Conservation (phyloP, 2,113 vertebrate genomes). For the Oophaga pumilio region DNA sequence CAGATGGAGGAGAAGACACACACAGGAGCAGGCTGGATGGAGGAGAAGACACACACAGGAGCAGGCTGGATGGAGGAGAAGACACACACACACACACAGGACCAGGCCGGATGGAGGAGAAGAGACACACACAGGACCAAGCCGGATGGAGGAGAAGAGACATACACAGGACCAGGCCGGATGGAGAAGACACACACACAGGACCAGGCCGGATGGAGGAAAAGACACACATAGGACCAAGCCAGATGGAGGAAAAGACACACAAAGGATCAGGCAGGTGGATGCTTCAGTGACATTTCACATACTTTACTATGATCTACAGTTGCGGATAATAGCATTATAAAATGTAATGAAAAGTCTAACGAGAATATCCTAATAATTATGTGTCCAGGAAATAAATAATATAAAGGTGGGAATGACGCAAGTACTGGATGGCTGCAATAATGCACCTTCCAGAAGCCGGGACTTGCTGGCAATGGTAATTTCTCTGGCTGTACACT, state of each 20-base stretch:
- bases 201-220: too few relatives aligned
- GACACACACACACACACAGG: too few relatives aligned
- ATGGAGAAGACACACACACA: too few relatives aligned
- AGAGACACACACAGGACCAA: too few relatives aligned
- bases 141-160: too few relatives aligned
- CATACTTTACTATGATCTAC: neutral
- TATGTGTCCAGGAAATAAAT: neutral
- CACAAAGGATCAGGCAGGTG: neutral
- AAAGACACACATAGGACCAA: too few relatives aligned
- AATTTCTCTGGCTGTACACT: slow-evolving; percentile 10
- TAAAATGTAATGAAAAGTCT: neutral
- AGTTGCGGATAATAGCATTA: neutral
- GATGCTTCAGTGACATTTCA: neutral
- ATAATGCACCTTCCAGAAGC: slow-evolving; percentile 27
- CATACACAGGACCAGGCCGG: too few relatives aligned
- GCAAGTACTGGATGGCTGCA: neutral
- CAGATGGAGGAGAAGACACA: too few relatives aligned
- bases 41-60: too few relatives aligned
- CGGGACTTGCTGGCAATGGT: neutral
- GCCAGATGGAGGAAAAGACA: neutral
- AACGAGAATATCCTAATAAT: neutral
- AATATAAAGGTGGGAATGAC: slow-evolving; percentile 4
- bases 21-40: too few relatives aligned
- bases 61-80: too few relatives aligned
- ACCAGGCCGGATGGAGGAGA: too few relatives aligned